These are phyloP conservation scores for Spatula clypeata DNA, from an alignment of 2,797 vertebrate genomes.

Conservation along the genomic window DNA sequence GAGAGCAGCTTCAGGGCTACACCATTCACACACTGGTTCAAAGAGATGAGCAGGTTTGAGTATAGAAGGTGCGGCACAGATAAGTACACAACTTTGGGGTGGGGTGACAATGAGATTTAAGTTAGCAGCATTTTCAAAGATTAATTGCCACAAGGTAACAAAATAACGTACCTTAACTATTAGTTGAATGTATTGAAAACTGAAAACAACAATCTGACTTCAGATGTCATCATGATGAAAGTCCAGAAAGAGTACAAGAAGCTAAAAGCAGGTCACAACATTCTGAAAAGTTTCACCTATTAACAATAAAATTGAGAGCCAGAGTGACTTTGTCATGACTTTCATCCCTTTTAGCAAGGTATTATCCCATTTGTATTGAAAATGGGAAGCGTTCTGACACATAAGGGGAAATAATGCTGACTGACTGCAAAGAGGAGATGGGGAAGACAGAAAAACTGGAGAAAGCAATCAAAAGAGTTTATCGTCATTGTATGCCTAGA, in stretches of 20 bases:
- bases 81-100: neutral
- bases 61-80: neutral
- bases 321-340: neutral
- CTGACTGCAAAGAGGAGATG: neutral
- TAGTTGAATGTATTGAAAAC: neutral
- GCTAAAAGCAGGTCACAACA: neutral
- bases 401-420: neutral
- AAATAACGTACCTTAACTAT: neutral
- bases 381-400: neutral
- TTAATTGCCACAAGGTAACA: neutral
- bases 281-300: neutral
- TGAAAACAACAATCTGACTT: neutral
- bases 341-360: neutral
- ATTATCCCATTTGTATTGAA: neutral
- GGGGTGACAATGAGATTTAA: accelerated
- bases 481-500: neutral
- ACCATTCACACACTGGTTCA: neutral
- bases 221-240: neutral
- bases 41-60: neutral
- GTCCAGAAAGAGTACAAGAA: neutral
- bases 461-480: neutral
- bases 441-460: neutral
- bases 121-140: neutral
- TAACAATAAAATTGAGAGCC: neutral
- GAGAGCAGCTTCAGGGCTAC: neutral